Evolutionary conservation across 2,888 invertebrate genomes (phyloP).

Genomic region (Acanthosepion lycidas): DNA sequence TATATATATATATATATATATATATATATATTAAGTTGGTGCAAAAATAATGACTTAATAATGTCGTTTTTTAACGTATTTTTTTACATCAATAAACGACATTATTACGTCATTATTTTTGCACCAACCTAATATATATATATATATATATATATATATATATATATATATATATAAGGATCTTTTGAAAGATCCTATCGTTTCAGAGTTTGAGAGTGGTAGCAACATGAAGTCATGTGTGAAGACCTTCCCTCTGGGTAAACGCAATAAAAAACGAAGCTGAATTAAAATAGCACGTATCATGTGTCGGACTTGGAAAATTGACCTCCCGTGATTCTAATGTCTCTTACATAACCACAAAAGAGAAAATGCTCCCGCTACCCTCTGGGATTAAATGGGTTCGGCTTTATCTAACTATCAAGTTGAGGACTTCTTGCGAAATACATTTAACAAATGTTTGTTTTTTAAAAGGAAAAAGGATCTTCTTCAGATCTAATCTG

Average conservation of each 20-base stretch:
- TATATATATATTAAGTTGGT: no score
- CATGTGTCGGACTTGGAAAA: not conserved
- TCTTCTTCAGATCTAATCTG: not conserved
- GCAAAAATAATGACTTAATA: no score
- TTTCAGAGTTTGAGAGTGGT: no score
- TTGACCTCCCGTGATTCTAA: not conserved
- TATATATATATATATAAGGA: no score
- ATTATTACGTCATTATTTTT: no score
- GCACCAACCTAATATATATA: no score
- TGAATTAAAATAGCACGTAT: not conserved
- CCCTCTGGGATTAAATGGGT: not conserved
- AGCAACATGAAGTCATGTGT: not conserved
- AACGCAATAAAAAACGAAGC: not conserved
- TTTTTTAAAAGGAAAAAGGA: not conserved
- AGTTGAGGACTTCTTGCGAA: not conserved
- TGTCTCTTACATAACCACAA: not conserved
- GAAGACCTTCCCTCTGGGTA: not conserved
- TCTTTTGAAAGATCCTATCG: no score
- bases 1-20: no score
- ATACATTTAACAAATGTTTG: not conserved
- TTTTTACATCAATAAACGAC: no score
- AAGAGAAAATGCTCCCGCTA: not conserved
- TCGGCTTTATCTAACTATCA: not conserved
- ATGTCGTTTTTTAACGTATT: no score
- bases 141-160: no score